Conservation (phyloP, 2,113 vertebrate species). For the Uria lomvia region DNA sequence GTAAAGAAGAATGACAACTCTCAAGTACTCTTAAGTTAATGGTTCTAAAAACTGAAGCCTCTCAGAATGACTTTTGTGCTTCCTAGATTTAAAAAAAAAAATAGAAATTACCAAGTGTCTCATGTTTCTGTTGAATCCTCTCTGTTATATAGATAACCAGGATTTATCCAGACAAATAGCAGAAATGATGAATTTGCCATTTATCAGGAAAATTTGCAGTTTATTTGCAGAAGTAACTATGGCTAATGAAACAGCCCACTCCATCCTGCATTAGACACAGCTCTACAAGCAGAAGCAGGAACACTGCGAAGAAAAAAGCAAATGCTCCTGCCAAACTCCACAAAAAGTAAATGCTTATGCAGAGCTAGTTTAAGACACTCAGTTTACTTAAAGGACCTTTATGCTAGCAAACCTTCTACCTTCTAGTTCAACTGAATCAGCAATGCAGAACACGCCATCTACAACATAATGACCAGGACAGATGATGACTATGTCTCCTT, state of each 20-base stretch:
- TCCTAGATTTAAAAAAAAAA: neutral
- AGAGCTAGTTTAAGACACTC: neutral
- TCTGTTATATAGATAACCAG: neutral
- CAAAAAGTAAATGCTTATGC: neutral
- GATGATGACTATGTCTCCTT: constrained; percentile 84
- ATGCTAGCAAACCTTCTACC: constrained; percentile 51
- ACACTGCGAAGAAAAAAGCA: neutral
- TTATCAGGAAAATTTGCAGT: neutral
- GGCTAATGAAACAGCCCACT: neutral
- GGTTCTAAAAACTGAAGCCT: neutral
- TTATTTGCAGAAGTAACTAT: neutral
- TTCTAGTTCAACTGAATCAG: constrained; percentile 88
- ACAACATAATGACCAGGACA: constrained; percentile 85
- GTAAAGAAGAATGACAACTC: neutral
- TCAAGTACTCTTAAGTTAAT: neutral
- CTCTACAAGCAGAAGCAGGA: neutral
- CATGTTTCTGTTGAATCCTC: neutral
- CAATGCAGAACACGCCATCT: constrained; percentile 77
- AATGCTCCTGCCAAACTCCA: neutral
- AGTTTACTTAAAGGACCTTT: neutral
- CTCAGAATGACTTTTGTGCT: neutral
- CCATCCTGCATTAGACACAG: neutral
- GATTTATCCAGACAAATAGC: neutral
- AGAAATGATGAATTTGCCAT: neutral
- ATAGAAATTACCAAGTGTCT: neutral